Evolutionary conservation across 2,888 invertebrate genomes (phyloP), one percentile per base, ranked within the genome.

Genomic region (Theodoxus fluviatilis): DNA sequence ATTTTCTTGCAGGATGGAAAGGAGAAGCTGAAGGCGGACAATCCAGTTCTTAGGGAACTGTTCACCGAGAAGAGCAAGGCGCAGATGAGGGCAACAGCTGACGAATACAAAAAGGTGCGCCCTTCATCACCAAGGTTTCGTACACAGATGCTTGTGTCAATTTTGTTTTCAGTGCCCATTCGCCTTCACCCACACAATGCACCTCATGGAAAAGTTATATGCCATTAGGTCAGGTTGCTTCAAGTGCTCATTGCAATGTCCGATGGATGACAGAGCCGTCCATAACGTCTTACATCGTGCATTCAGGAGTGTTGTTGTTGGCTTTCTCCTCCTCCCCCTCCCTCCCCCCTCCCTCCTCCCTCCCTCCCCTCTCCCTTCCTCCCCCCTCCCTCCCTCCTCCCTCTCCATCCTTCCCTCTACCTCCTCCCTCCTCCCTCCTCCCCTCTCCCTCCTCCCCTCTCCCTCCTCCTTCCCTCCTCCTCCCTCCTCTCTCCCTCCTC

Each of bases 41-140:
- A 75, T 65, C 76, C 76, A 9, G 71, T 71, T 1, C 80, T 81
- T 67, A 75, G 64, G 37, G 69, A 76, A 22, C 61, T 83, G 12
- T 52, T 83, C 43, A 71, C 75, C 9, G 77, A 78, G 73, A 74
- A 75, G 57, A 81, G 79, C 67, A 75, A 76, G 57, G 74, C 76
- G 22, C 84, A 84, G 71, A 73, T 83, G 12, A 78, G 77, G 69
- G 80, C 80, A 9, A 82, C 81, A 38, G 79, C 78, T 72, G 78
- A 78, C 12, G 81, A 81, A 68, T 83, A 80, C 70, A 73, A 80
- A 73, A 80, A 81, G 76, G 83, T 84, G 68, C 74, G 65, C 2
- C 18, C 31, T 59, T 4, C 18, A 0, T 1, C 43, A 12, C 43
- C 15, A 12, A n/a, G 2, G 18, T 18, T 4, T 59, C 18, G 3